Conservation (phyloP, 2,113 vertebrate species). For the Ptilorrhoa leucosticta region DNA sequence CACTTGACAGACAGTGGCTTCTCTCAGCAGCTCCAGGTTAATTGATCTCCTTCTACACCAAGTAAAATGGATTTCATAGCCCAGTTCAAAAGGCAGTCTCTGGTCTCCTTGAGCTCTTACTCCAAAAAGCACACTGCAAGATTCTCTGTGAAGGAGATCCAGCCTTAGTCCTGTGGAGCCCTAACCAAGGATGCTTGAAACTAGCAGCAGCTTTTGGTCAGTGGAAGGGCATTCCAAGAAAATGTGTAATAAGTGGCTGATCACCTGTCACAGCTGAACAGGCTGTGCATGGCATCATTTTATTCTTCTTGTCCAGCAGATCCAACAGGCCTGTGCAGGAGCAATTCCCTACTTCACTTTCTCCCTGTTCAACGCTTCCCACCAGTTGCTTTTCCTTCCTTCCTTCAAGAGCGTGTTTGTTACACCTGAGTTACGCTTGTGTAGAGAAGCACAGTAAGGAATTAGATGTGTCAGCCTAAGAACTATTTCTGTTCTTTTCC, state of each 20-base stretch:
- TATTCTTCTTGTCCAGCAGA: not conserved
- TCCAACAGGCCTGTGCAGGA: not conserved
- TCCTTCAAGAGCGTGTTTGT: not conserved
- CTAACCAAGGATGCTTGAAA: not conserved
- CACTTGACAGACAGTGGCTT: not conserved
- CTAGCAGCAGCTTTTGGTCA: not conserved
- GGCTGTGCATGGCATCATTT: not conserved
- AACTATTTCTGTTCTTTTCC: constrained; percentile 54
- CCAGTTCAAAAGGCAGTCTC: not conserved
- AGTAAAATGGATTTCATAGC: not conserved
- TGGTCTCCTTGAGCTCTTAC: not conserved
- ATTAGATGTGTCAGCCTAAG: constrained; percentile 29
- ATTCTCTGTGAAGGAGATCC: not conserved
- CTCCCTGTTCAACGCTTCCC: fast-evolving
- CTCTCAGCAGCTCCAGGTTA: not conserved
- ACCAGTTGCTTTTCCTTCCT: not conserved
- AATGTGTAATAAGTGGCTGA: not conserved
- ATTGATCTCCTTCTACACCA: not conserved
- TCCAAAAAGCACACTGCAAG: fast-evolving
- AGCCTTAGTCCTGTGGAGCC: not conserved
- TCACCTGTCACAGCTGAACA: not conserved
- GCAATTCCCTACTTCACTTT: not conserved
- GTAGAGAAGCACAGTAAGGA: constrained; percentile 3
- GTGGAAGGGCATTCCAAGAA: not conserved
- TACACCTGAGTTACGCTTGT: not conserved